Evolutionary conservation across 2,113 vertebrate species (phyloP), one percentile per base, ranked within the genome.

Genomic region (Syngnathus scovelli): DNA sequence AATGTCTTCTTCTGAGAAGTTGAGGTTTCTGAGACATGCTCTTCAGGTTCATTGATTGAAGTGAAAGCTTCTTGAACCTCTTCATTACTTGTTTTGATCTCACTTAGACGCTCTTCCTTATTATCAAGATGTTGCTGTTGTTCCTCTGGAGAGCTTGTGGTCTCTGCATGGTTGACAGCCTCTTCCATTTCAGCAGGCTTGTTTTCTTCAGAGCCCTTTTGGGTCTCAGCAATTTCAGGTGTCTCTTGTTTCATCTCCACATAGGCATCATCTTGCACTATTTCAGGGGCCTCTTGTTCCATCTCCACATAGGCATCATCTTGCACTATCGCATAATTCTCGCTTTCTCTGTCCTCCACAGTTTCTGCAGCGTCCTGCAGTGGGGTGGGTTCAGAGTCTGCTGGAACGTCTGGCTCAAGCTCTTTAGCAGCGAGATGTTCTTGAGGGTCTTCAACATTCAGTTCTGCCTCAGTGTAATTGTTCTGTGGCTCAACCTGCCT

Each of bases 1-100:
- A 82, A 66, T 0, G 82, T 78, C 46, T 70, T 78, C 6, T 73
- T 75, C 46, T 71, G 77, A 52, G 75, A 76, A 19, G 63, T 37
- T 9, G 71, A 19, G 2, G 71, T 69, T 37, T 83, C 72, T 27
- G 62, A 39, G 21, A 70, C 61, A 10, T 49, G 58, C 58, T 74
- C 71, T 7, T 78, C 77, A 61, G 23, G 19, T 11, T 72, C 54
- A 15, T 13, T 73, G 36, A 64, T 38, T 21, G 68, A 68, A 51
- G 21, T 58, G 21, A 70, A 64, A 51, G 36, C 43, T 16, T 58
- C 68, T 15, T 78, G 63, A 66, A 9, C 73, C 13, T 36, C 13
- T 64, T 54, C 33, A 46, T 11, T 52, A 41, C 12, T 49, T 0
- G 39, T 67, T 72, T 73, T 62, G 5, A 41, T 67, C 49, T 76